Percentiles rank a stretch among this genome's conserved stretches.
Evolutionary conservation across 2,113 vertebrate genomes (phyloP).

Genomic region (Epinephelus moara): DNA sequence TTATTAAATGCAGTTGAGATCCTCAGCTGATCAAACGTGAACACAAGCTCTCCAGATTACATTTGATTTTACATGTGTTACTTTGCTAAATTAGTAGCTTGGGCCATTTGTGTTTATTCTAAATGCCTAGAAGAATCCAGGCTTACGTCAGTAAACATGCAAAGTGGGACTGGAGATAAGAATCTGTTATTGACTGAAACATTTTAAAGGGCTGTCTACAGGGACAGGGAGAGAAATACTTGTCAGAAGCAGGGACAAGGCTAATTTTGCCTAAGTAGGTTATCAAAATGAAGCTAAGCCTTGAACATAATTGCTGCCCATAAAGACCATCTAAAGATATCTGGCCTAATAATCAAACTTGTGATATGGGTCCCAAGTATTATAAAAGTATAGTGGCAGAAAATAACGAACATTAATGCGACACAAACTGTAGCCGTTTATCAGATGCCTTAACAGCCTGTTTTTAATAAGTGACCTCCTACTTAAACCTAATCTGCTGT

Average conservation of each 20-base stretch:
- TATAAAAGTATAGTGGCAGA: background rate
- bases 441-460: background rate
- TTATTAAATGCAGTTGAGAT: too few relatives aligned
- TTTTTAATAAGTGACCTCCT: background rate
- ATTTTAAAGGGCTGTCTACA: background rate
- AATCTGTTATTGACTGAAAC: conserved; percentile 23
- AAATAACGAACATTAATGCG: background rate
- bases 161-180: conserved; percentile 12
- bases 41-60: background rate
- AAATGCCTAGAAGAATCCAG: background rate
- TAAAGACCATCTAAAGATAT: conserved; percentile 72
- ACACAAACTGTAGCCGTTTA: background rate
- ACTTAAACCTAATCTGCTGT: background rate
- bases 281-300: conserved; percentile 67
- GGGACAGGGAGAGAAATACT: conserved; percentile 9
- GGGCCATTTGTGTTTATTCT: conserved; percentile 1
- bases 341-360: conserved; percentile 67
- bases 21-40: background rate
- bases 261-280: conserved; percentile 73
- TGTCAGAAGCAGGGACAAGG: conserved; percentile 31
- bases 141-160: conserved; percentile 19
- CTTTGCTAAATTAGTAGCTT: background rate
- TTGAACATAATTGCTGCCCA: conserved; percentile 59
- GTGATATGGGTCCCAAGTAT: background rate
- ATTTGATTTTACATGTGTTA: background rate